A percentile compares a stretch with the other conserved stretches of the same genome.
Conservation (phyloP, 2,888 invertebrate species). For the Dyspetes luteomarginatus region DNA sequence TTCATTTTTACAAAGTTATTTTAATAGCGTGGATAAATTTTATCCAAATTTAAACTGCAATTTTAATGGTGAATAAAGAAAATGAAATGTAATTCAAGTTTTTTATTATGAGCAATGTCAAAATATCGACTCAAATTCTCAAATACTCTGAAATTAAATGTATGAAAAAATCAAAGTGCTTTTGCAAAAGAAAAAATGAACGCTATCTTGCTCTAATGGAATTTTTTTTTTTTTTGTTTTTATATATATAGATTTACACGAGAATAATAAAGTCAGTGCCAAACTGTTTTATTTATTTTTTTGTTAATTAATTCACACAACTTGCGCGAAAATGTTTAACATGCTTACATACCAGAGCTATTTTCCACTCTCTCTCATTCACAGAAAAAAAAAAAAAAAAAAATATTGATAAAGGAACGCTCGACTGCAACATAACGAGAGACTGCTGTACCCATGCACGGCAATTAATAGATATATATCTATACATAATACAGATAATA, state of each 20-base stretch:
- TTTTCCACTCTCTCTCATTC: slow-evolving; percentile 18
- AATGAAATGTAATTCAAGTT: too few species aligned
- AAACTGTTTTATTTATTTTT: slow-evolving; percentile 6
- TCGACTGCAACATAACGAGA: neutral
- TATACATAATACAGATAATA: slow-evolving; percentile 12
- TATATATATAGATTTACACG: neutral
- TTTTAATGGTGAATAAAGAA: too few species aligned
- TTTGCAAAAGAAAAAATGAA: neutral
- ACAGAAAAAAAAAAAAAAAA: slow-evolving; percentile 10
- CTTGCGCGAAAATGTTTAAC: slow-evolving; percentile 1
- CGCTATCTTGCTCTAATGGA: too few species aligned
- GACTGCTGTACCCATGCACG: slow-evolving; percentile 1
- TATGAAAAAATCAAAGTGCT: neutral
- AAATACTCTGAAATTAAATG: neutral
- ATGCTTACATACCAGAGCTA: neutral
- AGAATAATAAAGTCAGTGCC: slow-evolving; percentile 5
- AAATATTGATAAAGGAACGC: slow-evolving; percentile 3
- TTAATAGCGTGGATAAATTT: too few species aligned
- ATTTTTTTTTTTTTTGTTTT: too few species aligned
- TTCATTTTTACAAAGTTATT: too few species aligned
- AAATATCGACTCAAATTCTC: neutral
- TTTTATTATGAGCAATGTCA: neutral
- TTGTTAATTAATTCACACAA: slow-evolving; percentile 6
- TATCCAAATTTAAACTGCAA: too few species aligned
- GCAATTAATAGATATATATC: slow-evolving; percentile 19